These are phyloP conservation scores for Entomobrya proxima DNA, from an alignment of 2,888 invertebrate species.

Conservation along the genomic window DNA sequence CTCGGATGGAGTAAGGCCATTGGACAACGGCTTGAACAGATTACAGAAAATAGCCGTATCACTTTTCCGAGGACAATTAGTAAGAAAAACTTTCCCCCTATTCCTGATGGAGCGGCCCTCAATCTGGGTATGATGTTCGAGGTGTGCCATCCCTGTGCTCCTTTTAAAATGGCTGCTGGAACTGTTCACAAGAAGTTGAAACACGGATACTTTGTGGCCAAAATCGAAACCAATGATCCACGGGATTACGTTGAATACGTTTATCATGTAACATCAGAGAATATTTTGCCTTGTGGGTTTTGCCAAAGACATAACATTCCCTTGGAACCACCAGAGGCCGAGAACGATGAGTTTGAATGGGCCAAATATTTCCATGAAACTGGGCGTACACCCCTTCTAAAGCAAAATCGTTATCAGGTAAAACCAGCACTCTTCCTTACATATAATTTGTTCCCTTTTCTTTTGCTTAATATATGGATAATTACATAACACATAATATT, in stretches of 20 bases:
- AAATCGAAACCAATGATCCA: neutral
- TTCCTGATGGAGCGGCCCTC: constrained; percentile 29
- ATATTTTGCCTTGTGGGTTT: constrained; percentile 67
- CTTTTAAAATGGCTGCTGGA: constrained; percentile 46
- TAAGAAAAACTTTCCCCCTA: neutral
- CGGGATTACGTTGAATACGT: neutral
- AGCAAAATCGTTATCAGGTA: neutral
- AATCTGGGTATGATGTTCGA: constrained; percentile 60
- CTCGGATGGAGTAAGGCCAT: constrained; percentile 68
- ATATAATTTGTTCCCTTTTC: too few species aligned
- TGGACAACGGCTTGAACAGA: constrained; percentile 42
- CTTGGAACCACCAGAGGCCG: constrained; percentile 37
- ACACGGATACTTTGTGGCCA: constrained; percentile 59
- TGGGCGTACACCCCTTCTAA: neutral
- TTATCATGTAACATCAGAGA: constrained; percentile 66
- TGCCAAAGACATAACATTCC: constrained; percentile 51
- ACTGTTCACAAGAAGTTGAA: constrained; percentile 38
- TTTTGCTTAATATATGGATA: too few species aligned
- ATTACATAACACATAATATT: neutral
- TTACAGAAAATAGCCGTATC: neutral
- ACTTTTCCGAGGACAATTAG: neutral
- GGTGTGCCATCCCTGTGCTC: constrained; percentile 58
- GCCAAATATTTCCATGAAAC: constrained; percentile 13
- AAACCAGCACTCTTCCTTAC: too few species aligned
- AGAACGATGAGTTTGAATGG: constrained; percentile 53